Conservation (phyloP, 2,888 invertebrate genomes). For the Oscheius sp. region DNA sequence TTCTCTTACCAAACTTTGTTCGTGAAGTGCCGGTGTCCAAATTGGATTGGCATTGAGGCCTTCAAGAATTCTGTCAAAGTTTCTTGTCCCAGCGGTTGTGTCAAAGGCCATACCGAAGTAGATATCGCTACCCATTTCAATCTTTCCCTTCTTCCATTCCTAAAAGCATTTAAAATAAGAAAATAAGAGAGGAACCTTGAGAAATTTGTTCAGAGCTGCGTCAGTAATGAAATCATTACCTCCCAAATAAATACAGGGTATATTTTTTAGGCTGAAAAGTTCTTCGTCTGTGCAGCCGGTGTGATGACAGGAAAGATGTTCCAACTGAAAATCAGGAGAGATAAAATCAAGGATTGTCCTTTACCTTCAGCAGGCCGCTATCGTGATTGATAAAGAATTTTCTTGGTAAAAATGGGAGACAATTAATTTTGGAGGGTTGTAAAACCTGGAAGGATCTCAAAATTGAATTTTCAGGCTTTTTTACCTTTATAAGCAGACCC, state of each 20-base stretch:
- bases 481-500: conserved; percentile 1
- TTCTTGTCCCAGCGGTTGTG: neutral
- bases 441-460: neutral
- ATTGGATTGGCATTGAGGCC: conserved; percentile 10
- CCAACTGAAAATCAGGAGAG: neutral
- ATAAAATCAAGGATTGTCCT: no score
- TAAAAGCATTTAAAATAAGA: neutral
- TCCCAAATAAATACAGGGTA: no score
- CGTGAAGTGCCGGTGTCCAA: neutral
- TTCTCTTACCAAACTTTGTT: conserved; percentile 10
- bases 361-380: no score
- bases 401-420: neutral
- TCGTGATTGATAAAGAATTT: neutral
- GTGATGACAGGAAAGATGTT: neutral
- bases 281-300: neutral
- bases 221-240: neutral
- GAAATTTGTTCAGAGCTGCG: neutral
- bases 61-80: conserved; percentile 1
- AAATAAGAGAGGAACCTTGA: neutral
- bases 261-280: neutral
- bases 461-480: neutral
- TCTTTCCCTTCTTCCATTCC: conserved; percentile 22
- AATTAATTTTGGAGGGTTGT: neutral
- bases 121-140: conserved; percentile 6
- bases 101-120: neutral